phyloP scores from a whole-genome alignment of 2,113 vertebrate genomes.

The Pungitius pungitius region DNA sequence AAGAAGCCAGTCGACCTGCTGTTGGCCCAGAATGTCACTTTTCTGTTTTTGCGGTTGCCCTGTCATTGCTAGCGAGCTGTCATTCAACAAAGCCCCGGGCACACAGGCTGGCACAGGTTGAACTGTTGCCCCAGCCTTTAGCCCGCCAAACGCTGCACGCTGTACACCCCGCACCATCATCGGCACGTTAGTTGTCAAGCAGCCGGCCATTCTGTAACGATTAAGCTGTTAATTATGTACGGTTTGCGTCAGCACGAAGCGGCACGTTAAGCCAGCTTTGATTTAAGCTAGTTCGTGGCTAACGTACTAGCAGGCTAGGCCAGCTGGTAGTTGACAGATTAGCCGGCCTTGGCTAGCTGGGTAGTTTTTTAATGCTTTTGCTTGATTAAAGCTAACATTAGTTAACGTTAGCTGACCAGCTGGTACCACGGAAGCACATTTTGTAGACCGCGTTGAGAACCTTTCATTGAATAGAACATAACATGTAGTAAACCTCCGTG shows the following conservation, averaged over 20 bases:
- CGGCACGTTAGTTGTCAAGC: background rate
- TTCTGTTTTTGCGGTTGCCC: conserved; percentile 27
- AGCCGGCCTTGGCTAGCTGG: conserved; percentile 66
- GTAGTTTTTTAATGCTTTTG: conserved; percentile 49
- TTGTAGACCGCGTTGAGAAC: background rate
- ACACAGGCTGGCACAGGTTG: conserved; percentile 18
- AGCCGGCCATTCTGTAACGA: background rate
- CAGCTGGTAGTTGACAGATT: conserved; percentile 68
- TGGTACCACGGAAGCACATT: conserved; percentile 2
- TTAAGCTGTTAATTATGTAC: conserved; percentile 20
- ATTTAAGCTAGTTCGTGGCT: conserved; percentile 32
- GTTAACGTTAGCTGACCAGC: conserved; percentile 33
- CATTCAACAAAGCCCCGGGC: conserved; percentile 72
- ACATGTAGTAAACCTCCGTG: background rate
- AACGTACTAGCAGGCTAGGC: conserved; percentile 60
- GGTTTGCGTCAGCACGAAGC: conserved; percentile 48
- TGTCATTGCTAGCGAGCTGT: conserved; percentile 66
- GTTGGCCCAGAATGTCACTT: conserved; percentile 3
- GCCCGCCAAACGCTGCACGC: background rate
- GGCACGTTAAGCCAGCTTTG: conserved; percentile 39
- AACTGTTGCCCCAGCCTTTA: conserved; percentile 19
- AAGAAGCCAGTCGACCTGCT: too few relatives aligned
- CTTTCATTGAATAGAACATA: background rate
- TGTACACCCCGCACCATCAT: background rate
- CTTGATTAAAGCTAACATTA: conserved; percentile 54